A percentile compares a stretch with the other conserved stretches of the same genome.
Conservation (phyloP, 2,888 invertebrate genomes). For the Limnephilus marmoratus region DNA sequence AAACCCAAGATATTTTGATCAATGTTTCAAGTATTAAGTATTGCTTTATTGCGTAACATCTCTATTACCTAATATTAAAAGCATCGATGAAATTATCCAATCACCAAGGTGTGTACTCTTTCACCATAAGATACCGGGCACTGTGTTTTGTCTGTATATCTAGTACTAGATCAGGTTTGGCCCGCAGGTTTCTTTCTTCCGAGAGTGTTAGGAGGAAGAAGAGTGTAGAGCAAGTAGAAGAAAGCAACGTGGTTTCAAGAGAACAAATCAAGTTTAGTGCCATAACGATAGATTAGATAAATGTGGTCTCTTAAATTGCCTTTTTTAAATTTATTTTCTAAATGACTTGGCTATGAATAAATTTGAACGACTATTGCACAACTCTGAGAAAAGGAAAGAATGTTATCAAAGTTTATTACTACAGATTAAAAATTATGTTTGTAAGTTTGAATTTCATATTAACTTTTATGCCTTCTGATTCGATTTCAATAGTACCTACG, state of each 20-base stretch:
- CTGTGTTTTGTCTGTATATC: background rate
- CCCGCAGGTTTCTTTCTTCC: background rate
- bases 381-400: background rate
- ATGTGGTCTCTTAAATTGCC: background rate
- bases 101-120: background rate
- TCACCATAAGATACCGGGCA: background rate
- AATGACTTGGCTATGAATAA: conserved; percentile 3
- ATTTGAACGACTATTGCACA: conserved; percentile 8
- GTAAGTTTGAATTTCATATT: background rate
- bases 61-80: background rate
- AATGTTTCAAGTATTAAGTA: too few species aligned
- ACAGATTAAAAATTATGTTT: background rate
- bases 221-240: background rate
- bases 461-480: background rate
- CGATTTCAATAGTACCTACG: background rate
- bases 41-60: too few species aligned
- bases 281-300: conserved; percentile 31
- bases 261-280: conserved; percentile 19
- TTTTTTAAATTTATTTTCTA: background rate
- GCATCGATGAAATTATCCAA: background rate
- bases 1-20: too few species aligned
- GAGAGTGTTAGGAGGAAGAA: background rate
- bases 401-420: background rate
- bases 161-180: background rate
- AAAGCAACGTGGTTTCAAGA: background rate